Evolutionary conservation across 2,113 vertebrate genomes (phyloP).

Genomic region (Ptilorrhoa leucosticta): DNA sequence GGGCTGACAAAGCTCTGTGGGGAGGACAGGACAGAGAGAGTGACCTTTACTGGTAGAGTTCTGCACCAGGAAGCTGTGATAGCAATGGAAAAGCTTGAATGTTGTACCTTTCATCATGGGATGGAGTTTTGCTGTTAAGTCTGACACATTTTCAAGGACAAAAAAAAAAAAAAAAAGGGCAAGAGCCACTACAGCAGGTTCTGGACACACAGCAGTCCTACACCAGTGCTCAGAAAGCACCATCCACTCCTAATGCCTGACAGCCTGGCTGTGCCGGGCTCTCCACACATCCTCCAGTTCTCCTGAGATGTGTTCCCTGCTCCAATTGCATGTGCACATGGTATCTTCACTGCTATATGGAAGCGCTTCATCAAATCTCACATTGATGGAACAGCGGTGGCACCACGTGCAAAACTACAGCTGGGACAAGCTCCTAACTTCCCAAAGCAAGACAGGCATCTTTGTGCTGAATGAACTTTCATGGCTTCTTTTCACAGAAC

Average conservation of each 20-base stretch:
- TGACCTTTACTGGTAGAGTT: neutral
- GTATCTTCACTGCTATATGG: neutral
- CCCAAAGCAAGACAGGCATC: neutral
- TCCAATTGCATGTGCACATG: rapidly evolving
- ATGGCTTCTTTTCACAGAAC: neutral
- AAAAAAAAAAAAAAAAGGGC: neutral
- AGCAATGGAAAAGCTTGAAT: neutral
- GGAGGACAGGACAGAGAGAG: neutral
- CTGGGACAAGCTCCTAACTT: neutral
- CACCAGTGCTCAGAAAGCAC: neutral
- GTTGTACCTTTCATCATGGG: neutral
- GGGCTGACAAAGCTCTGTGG: neutral
- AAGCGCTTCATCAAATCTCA: neutral
- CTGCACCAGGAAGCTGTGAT: neutral
- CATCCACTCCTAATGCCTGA: neutral
- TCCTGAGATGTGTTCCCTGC: neutral
- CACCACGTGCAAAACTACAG: neutral
- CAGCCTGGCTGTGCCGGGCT: neutral
- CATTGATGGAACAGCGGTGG: neutral
- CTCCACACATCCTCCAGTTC: rapidly evolving
- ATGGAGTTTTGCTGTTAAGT: neutral
- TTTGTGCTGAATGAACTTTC: neutral
- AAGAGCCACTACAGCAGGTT: neutral
- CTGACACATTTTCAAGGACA: neutral
- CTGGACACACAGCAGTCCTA: neutral